Conservation (phyloP, 2,888 invertebrate genomes). For the Zaprionus lineosus region DNA sequence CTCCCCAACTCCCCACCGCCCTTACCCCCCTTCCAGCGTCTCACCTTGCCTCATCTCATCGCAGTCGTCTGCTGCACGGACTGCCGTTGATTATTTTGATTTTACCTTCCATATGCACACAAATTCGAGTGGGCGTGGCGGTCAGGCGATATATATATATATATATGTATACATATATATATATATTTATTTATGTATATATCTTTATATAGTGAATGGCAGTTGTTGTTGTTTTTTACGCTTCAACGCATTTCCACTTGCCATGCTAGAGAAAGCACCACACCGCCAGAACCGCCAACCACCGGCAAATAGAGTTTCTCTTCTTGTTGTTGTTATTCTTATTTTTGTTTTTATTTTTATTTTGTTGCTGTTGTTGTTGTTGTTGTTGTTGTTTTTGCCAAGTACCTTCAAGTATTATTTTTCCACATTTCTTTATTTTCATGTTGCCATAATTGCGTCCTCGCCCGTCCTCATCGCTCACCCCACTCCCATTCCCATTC, state of each 20-base stretch:
- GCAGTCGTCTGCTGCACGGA: no score
- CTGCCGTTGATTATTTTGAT: slow-evolving; percentile 20
- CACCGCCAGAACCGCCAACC: slow-evolving; percentile 42
- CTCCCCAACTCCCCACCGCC: no score
- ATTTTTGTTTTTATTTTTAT: slow-evolving; percentile 14
- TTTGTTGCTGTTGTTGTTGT: slow-evolving; percentile 7
- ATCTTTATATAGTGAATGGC: slow-evolving; percentile 18
- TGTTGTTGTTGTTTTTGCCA: slow-evolving; percentile 40
- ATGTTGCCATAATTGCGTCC: slow-evolving; percentile 58
- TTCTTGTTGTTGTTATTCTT: slow-evolving; percentile 2
- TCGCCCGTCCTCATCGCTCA: slow-evolving; percentile 11
- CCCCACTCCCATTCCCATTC: no score
- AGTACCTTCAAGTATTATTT: slow-evolving; percentile 72
- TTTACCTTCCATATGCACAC: slow-evolving; percentile 40
- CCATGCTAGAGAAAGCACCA: slow-evolving; percentile 44
- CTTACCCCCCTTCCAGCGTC: no score
- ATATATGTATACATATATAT: no score
- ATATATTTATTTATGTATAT: slow-evolving; percentile 21
- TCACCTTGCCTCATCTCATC: no score
- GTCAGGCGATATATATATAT: slow-evolving; percentile 44
- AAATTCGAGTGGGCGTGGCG: slow-evolving; percentile 51
- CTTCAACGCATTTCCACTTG: slow-evolving; percentile 77
- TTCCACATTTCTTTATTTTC: slow-evolving; percentile 67
- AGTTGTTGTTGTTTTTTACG: slow-evolving; percentile 49
- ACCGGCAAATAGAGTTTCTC: slow-evolving; percentile 53